These are phyloP conservation scores for Nothoprocta perdicaria DNA, from an alignment of 2,113 vertebrate genomes.

Conservation along the genomic window DNA sequence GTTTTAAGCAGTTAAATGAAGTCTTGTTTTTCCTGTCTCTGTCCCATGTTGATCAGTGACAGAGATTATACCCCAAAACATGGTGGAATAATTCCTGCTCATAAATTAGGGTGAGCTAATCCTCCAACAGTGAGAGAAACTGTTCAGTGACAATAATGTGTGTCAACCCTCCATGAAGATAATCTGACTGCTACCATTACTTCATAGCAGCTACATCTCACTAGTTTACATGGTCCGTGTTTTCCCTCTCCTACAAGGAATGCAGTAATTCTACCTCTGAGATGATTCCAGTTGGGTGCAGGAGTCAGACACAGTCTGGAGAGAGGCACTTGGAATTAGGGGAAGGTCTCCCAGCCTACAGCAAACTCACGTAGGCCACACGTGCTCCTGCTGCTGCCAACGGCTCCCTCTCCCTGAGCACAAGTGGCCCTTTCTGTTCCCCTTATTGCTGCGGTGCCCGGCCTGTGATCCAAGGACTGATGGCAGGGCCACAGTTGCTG, in stretches of 20 bases:
- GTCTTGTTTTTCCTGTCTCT: neutral
- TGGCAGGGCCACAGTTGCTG: neutral
- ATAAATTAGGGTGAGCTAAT: neutral
- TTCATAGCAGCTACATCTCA: neutral
- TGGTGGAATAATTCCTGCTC: neutral
- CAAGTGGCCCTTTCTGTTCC: conserved; percentile 17
- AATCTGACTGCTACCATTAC: neutral
- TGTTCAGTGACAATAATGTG: neutral
- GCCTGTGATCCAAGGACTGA: neutral
- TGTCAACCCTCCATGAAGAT: neutral
- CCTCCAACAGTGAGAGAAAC: neutral
- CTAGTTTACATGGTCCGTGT: rapidly evolving
- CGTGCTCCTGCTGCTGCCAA: neutral
- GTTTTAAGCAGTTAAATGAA: neutral
- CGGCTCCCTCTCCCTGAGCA: conserved; percentile 18
- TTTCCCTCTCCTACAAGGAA: neutral
- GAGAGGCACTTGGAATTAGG: neutral
- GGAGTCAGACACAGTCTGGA: neutral
- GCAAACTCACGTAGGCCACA: neutral
- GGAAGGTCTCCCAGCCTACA: neutral
- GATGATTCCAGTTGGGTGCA: neutral
- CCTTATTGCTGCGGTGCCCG: neutral
- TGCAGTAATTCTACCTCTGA: neutral
- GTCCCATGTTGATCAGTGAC: neutral
- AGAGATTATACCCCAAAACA: neutral